phyloP scores from a whole-genome alignment of 1,140 invertebrate species.

The Notospermus geniculatus region DNA sequence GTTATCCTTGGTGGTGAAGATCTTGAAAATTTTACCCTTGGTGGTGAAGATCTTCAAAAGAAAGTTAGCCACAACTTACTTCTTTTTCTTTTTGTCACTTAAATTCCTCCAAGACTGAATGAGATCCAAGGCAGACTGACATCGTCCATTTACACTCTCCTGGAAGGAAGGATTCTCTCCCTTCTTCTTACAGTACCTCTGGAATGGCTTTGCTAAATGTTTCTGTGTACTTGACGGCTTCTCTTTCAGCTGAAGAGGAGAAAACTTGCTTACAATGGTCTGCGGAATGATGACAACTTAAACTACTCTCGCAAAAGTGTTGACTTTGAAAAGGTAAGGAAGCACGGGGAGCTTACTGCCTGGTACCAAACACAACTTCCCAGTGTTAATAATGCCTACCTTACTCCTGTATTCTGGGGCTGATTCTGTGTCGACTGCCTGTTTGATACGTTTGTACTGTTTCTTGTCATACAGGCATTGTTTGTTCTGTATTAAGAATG shows the following conservation, averaged over 20 bases:
- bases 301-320: too few species aligned
- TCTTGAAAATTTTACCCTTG: too few species aligned
- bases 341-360: too few species aligned
- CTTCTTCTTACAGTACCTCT: slow-evolving; percentile 26
- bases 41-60: too few species aligned
- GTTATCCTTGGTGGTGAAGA: too few species aligned
- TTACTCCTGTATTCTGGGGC: slow-evolving; percentile 24
- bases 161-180: background rate
- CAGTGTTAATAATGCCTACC: slow-evolving; percentile 21
- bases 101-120: slow-evolving; percentile 40
- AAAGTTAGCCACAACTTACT: slow-evolving; percentile 26
- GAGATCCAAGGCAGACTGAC: slow-evolving; percentile 19
- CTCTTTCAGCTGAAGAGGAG: slow-evolving; percentile 8
- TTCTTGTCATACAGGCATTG: slow-evolving; percentile 63
- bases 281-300: too few species aligned
- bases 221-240: background rate
- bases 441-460: slow-evolving; percentile 1
- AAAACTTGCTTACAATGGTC: background rate
- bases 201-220: too few species aligned
- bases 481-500: slow-evolving; percentile 79
- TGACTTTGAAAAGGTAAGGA: too few species aligned
- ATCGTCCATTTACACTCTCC: slow-evolving; percentile 26
- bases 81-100: slow-evolving; percentile 31
- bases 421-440: slow-evolving; percentile 5
- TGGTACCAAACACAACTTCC: too few species aligned